A percentile compares a stretch with the other conserved stretches of the same genome.
These are phyloP conservation scores for Pemphredon lugubris DNA, from an alignment of 2,888 invertebrate species.

Conservation along the genomic window DNA sequence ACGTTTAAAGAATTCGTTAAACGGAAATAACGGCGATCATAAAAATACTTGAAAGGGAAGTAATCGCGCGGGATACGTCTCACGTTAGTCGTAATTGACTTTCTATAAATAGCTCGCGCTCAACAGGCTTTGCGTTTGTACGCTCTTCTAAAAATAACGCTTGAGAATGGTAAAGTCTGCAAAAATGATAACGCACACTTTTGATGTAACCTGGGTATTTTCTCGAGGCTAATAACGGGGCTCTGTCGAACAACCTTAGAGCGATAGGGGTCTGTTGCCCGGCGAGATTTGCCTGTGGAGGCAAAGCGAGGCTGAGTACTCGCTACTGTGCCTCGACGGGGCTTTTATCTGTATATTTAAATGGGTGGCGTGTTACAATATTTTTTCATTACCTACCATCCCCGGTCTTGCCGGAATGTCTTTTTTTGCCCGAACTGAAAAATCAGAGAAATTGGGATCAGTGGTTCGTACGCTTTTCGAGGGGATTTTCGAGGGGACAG, in stretches of 20 bases:
- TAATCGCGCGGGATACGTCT: background rate
- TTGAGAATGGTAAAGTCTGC: background rate
- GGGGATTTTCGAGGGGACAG: no score
- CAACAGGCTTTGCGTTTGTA: background rate
- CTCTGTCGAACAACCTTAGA: background rate
- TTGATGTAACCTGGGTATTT: conserved; percentile 1
- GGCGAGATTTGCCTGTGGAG: no score
- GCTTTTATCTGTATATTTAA: no score
- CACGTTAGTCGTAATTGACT: background rate
- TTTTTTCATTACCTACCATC: no score
- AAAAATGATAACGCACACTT: background rate
- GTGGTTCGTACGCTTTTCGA: no score
- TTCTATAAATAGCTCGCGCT: background rate
- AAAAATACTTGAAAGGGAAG: background rate
- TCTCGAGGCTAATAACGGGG: background rate
- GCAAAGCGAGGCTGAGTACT: no score
- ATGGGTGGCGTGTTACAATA: no score
- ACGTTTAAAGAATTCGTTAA: background rate
- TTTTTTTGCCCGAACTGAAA: no score
- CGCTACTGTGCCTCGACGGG: no score
- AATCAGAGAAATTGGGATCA: no score
- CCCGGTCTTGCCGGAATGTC: background rate
- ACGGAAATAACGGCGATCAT: background rate
- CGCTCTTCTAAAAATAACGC: background rate
- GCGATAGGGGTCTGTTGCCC: background rate